These are phyloP conservation scores for Pterobdella sp. DNA, from an alignment of 2,888 invertebrate genomes.

Conservation along the genomic window DNA sequence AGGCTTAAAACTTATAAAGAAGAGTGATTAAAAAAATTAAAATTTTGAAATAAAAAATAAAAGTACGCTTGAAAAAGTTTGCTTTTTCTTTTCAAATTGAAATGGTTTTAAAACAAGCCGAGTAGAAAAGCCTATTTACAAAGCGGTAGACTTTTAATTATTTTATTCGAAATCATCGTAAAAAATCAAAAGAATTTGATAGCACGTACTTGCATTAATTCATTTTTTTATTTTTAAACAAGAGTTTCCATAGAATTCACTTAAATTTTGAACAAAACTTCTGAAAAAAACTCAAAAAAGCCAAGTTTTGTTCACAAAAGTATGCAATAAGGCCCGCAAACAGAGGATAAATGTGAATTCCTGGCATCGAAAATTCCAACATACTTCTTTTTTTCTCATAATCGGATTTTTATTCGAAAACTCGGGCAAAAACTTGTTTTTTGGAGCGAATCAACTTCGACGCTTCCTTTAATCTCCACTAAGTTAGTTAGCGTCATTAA, in stretches of 20 bases:
- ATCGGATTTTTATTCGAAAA: too few species aligned
- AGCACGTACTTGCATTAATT: background rate
- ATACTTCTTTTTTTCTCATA: background rate
- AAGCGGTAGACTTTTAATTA: background rate
- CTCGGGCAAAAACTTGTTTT: too few species aligned
- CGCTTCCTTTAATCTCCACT: too few species aligned
- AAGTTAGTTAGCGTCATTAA: too few species aligned
- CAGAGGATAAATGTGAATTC: background rate
- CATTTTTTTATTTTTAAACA: slow-evolving; percentile 1
- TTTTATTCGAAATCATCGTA: slow-evolving; percentile 1
- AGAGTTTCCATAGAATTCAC: background rate
- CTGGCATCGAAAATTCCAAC: background rate
- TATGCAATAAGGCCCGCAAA: background rate
- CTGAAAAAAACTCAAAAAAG: background rate
- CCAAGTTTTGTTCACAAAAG: too few species aligned
- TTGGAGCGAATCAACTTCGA: too few species aligned
- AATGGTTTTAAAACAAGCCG: slow-evolving; percentile 4
- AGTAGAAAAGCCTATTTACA: background rate
- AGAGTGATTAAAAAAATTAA: background rate
- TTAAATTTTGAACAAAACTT: background rate
- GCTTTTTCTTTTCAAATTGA: background rate
- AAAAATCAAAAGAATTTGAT: background rate
- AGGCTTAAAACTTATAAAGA: background rate
- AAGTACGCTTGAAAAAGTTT: background rate
- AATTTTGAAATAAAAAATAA: background rate